These are phyloP conservation scores for Ophioninae sp. DNA, from an alignment of 2,888 invertebrate species.

Conservation along the genomic window DNA sequence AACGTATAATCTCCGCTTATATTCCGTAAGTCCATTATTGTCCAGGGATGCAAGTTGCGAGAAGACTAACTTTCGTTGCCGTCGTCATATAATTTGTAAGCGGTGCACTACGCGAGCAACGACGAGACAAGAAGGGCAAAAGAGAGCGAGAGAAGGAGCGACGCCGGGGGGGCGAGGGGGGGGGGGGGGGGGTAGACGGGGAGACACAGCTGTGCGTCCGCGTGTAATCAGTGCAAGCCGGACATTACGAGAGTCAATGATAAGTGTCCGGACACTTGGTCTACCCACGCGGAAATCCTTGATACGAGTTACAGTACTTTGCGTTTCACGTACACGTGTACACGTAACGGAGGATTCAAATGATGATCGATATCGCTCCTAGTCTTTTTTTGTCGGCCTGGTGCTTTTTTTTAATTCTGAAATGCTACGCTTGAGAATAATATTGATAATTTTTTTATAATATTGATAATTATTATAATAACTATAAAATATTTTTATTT, in stretches of 20 bases:
- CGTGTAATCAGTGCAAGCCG: slow-evolving; percentile 58
- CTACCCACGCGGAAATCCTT: slow-evolving; percentile 47
- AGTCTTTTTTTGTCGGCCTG: too few relatives aligned
- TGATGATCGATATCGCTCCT: neutral
- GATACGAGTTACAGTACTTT: neutral
- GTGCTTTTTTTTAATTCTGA: too few relatives aligned
- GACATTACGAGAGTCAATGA: slow-evolving; percentile 59
- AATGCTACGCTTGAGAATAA: too few relatives aligned
- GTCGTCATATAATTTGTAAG: neutral
- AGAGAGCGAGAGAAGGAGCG: neutral
- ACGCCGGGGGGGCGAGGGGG: neutral
- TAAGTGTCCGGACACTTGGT: slow-evolving; percentile 44
- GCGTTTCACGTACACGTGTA: neutral
- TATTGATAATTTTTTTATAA: too few relatives aligned
- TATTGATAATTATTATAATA: too few relatives aligned
- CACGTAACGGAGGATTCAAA: neutral
- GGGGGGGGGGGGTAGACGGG: neutral
- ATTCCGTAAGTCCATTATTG: slow-evolving; percentile 14
- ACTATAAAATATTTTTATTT: too few relatives aligned
- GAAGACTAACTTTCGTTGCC: slow-evolving; percentile 16
- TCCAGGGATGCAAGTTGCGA: slow-evolving; percentile 16
- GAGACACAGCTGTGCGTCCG: slow-evolving; percentile 45
- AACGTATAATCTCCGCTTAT: slow-evolving; percentile 34
- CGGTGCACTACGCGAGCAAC: neutral
- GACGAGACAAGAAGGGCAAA: neutral